Base-by-base conservation (phyloP, 2,113 vertebrate species). In the Potamarius usumacintae region DNA sequence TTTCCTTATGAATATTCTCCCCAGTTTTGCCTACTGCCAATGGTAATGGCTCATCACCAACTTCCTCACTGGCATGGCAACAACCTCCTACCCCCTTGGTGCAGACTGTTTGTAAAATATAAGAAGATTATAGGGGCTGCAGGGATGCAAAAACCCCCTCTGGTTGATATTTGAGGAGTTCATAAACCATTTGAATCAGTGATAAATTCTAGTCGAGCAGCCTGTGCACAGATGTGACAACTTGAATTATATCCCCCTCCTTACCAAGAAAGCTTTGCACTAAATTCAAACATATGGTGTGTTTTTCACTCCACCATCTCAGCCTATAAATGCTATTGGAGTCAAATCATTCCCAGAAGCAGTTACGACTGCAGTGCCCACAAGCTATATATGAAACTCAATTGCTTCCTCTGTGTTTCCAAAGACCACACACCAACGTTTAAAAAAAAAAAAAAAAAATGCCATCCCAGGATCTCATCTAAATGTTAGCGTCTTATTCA, bases 221-320 rank as follows among this genome's bases (percentile, higher is more conserved):
- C 94, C 94, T 93, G 94, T 48, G 87, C 97, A 95, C 96, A 97
- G 95, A 97, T 97, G 97, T 97, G 98, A 98, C 97, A 97, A 95
- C 94, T 95, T 96, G 95, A 97, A 97, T 97, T 96, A 97, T 98
- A 88, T 96, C 94, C 95, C 94, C 94, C 91, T 94, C 94, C 94
- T 96, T 95, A 96, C 81, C 95, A 94, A 95, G 95, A 94, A 97
- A 96, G 96, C 96, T 97, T 97, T 97, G 95, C 94, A 95, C 94
- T 95, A 96, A 95, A 96, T 95, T 96, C 94, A 95, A 97, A 96
- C 96, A 97, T 97, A 96, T 96, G 96, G 96, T 91, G 94, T 95
- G 94, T 96, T 88, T 84, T 96, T 83, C 50, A 95, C 91, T 91
- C 91, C 95, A 96, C 95, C 93, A 95, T 96, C 95, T 95, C 93